Evolutionary conservation across 1,140 invertebrate species (phyloP).

Genomic region (Lepidostoma basale): DNA sequence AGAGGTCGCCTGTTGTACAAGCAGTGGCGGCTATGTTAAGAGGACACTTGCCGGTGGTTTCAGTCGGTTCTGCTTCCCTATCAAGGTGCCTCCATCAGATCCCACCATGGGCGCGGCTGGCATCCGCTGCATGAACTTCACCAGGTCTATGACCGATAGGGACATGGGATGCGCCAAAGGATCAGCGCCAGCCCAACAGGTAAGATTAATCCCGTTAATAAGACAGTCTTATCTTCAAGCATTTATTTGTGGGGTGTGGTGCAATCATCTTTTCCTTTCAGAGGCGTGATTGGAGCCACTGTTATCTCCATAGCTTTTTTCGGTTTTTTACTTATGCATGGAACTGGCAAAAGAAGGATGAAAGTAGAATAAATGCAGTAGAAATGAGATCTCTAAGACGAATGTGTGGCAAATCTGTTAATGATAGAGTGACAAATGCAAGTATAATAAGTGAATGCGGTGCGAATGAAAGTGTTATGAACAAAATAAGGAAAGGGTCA

Average conservation of each 20-base stretch:
- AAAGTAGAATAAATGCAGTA: too few species aligned
- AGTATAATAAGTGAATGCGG: too few species aligned
- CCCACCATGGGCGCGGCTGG: conserved; percentile 25
- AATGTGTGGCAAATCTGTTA: too few species aligned
- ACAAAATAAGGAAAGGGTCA: too few species aligned
- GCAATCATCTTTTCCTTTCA: neutral
- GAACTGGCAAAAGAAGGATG: too few species aligned
- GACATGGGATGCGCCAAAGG: conserved; percentile 60
- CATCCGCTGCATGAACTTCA: conserved; percentile 48
- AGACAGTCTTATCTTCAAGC: neutral
- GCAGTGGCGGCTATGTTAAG: conserved; percentile 12
- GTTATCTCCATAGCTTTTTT: too few species aligned
- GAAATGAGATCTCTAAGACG: too few species aligned
- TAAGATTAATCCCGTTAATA: too few species aligned
- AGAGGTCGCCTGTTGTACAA: conserved; percentile 33
- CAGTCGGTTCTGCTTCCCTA: conserved; percentile 33
- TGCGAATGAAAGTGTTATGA: too few species aligned
- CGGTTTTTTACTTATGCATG: too few species aligned
- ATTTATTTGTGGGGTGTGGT: too few species aligned
- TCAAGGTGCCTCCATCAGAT: conserved; percentile 30
- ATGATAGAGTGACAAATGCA: too few species aligned
- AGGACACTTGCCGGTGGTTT: neutral
- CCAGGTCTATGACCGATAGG: conserved; percentile 55
- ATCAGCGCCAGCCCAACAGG: conserved; percentile 22
- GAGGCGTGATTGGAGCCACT: neutral